phyloP scores from a whole-genome alignment of 2,113 vertebrate genomes.

The Cynopterus brachyotis region DNA sequence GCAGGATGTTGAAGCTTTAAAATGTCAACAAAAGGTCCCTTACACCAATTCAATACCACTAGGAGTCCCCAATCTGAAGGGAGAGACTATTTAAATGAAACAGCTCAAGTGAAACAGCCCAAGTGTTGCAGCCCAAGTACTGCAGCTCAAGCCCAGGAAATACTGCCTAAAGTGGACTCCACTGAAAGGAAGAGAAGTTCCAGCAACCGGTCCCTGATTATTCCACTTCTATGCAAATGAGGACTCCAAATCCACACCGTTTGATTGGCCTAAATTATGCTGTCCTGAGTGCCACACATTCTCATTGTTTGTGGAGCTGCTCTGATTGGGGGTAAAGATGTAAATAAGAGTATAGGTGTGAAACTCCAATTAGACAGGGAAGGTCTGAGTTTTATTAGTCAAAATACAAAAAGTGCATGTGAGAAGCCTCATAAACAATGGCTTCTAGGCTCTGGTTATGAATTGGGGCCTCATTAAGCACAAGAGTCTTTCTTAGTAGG shows the following conservation, averaged over 20 bases:
- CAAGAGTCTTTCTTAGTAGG: neutral
- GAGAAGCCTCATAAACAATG: neutral
- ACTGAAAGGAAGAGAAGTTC: neutral
- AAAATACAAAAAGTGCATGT: neutral
- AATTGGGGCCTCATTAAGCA: neutral
- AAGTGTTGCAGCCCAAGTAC: no score
- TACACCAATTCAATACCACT: no score
- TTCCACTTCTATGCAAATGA: neutral
- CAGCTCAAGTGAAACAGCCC: no score
- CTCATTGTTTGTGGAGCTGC: neutral
- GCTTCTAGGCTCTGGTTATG: neutral
- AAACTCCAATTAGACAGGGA: neutral
- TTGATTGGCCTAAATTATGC: neutral
- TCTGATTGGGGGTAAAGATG: neutral
- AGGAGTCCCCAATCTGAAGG: no score
- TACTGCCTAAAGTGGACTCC: neutral
- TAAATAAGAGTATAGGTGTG: neutral
- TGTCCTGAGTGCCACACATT: neutral
- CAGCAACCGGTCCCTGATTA: neutral
- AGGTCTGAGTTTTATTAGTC: neutral
- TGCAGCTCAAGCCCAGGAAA: no score
- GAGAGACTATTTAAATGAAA: no score
- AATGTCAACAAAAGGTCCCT: no score
- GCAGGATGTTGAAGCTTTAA: neutral
- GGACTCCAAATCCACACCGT: neutral